A percentile compares a stretch with the other conserved stretches of the same genome.
Conservation (phyloP, 2,797 vertebrate species). For the Meda fulgida region DNA sequence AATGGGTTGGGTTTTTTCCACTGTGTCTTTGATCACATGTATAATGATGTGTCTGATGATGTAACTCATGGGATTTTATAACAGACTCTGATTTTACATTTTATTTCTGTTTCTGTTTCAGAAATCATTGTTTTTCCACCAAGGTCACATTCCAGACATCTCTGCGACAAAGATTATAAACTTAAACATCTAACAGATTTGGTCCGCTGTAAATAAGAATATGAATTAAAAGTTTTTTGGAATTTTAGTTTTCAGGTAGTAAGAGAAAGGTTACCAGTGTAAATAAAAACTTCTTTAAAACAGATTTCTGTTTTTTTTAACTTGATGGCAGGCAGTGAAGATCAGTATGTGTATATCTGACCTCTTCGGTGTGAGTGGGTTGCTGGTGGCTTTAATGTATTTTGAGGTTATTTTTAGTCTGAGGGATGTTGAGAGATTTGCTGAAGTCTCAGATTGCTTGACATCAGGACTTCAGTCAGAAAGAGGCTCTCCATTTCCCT, state of each 20-base stretch:
- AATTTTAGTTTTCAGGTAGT: background rate
- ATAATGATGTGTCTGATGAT: conserved; percentile 2
- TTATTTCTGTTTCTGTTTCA: background rate
- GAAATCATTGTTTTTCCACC: background rate
- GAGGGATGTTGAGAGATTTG: conserved; percentile 49
- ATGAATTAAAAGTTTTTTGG: background rate
- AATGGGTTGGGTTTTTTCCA: background rate
- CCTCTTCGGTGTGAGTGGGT: conserved; percentile 13
- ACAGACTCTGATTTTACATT: background rate
- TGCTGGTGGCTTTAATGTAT: conserved; percentile 59
- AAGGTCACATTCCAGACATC: background rate
- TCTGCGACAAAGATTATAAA: background rate
- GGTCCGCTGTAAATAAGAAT: background rate
- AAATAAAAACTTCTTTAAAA: background rate
- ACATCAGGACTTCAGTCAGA: conserved; percentile 24
- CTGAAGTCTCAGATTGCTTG: conserved; percentile 42
- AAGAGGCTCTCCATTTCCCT: conserved; percentile 13
- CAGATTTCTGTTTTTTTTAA: background rate
- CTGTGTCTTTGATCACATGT: conserved; percentile 23
- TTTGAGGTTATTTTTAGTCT: conserved; percentile 42
- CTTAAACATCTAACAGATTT: background rate
- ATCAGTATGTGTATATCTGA: conserved; percentile 21
- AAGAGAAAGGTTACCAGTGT: background rate
- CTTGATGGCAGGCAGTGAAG: background rate
- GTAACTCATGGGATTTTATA: conserved; percentile 14